Conservation (phyloP, 2,888 invertebrate genomes). For the Malachius bipustulatus region DNA sequence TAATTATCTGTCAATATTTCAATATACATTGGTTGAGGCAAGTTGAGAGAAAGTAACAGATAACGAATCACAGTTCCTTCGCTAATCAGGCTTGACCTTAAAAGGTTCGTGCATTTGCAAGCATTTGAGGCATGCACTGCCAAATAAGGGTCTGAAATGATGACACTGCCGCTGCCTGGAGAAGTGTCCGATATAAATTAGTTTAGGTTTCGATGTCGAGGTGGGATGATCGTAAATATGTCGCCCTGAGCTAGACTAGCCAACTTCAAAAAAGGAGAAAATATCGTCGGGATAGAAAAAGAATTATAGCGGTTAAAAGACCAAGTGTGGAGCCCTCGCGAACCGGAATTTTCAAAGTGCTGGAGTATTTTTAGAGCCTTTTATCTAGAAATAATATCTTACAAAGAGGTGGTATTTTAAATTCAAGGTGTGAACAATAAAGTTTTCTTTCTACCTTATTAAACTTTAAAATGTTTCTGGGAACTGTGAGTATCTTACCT, state of each 20-base stretch:
- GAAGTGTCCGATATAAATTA: slow-evolving; percentile 33
- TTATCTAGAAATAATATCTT: slow-evolving; percentile 8
- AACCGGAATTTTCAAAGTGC: slow-evolving; percentile 17
- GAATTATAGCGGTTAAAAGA: slow-evolving; percentile 23
- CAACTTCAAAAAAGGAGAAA: slow-evolving; percentile 22
- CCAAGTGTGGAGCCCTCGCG: slow-evolving; percentile 19
- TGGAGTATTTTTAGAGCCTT: slow-evolving; percentile 15
- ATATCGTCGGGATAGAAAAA: slow-evolving; percentile 23
- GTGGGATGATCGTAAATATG: slow-evolving; percentile 33
- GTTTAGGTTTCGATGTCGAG: slow-evolving; percentile 31
- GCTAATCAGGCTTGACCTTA: slow-evolving; percentile 11
- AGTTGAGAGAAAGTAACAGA: no score
- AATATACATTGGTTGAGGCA: no score
- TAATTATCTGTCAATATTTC: no score
- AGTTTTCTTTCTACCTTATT: slow-evolving; percentile 8
- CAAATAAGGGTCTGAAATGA: slow-evolving; percentile 27
- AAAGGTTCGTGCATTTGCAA: slow-evolving; percentile 16
- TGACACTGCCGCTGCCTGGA: slow-evolving; percentile 22
- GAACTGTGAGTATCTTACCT: no score
- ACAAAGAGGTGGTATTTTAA: slow-evolving; percentile 9
- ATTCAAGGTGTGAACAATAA: slow-evolving; percentile 10
- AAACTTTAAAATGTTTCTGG: slow-evolving; percentile 9
- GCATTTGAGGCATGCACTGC: slow-evolving; percentile 20
- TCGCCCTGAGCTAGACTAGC: slow-evolving; percentile 29
- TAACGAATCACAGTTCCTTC: no score